These are phyloP conservation scores for Palaemon carinicauda DNA, from an alignment of 1,140 invertebrate genomes.

Conservation along the genomic window DNA sequence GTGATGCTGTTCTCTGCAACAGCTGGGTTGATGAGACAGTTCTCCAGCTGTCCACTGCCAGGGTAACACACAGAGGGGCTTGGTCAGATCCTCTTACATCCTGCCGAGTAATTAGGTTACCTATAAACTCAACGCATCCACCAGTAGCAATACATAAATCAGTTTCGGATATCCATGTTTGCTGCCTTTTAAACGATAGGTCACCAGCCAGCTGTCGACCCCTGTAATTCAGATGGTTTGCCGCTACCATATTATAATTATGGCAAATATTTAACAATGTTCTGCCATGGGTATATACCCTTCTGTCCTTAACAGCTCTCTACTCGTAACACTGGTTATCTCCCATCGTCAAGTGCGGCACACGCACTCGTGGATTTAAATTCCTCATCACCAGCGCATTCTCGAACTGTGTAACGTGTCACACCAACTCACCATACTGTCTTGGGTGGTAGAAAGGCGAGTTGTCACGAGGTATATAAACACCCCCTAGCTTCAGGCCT, in stretches of 20 bases:
- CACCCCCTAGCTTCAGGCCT: background rate
- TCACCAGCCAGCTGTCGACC: too few relatives aligned
- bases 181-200: background rate
- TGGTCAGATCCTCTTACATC: conserved; percentile 2
- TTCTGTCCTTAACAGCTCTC: background rate
- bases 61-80: background rate
- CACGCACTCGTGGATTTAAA: background rate
- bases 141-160: too few relatives aligned
- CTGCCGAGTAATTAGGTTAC: too few relatives aligned
- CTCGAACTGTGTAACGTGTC: too few relatives aligned
- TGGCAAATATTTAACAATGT: background rate
- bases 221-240: too few relatives aligned
- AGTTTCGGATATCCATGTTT: background rate
- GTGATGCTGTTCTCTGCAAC: background rate
- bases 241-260: background rate
- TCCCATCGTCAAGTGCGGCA: background rate
- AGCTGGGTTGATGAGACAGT: too few relatives aligned
- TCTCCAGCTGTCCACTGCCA: background rate
- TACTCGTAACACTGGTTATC: background rate
- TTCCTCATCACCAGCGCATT: background rate
- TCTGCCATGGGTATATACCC: background rate
- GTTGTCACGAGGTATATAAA: too few relatives aligned
- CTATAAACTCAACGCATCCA: too few relatives aligned
- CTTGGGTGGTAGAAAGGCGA: too few relatives aligned
- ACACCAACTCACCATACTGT: too few relatives aligned